Conservation (phyloP, 2,113 vertebrate species). For the Dendrocopos noguchii region DNA sequence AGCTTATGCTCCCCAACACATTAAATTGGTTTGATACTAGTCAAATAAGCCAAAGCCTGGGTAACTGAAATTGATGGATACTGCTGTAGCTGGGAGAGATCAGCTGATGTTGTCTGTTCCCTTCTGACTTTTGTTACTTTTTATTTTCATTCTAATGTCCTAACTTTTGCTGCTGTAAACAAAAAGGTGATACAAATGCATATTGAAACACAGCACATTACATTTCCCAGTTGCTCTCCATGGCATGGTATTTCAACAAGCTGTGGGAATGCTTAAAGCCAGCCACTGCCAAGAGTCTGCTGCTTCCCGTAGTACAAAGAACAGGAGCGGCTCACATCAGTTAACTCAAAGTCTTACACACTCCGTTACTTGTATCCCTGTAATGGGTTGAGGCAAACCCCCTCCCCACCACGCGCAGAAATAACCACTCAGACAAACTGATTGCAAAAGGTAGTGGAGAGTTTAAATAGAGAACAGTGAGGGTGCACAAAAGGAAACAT, state of each 20-base stretch:
- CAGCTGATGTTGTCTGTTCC: not conserved
- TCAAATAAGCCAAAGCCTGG: not conserved
- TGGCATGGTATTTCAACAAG: not conserved
- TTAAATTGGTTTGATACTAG: not conserved
- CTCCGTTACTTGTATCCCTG: not conserved
- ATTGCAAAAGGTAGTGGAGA: too few species aligned
- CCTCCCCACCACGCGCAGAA: too few species aligned
- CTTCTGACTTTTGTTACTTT: not conserved
- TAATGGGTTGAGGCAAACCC: too few species aligned
- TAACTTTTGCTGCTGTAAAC: not conserved
- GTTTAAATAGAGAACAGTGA: too few species aligned
- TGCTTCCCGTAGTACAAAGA: not conserved
- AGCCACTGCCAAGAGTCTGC: not conserved
- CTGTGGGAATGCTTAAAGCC: not conserved
- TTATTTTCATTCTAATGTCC: not conserved
- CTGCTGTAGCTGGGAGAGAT: not conserved
- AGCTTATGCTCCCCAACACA: not conserved
- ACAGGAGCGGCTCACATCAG: not conserved
- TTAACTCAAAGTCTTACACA: not conserved
- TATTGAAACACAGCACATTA: not conserved
- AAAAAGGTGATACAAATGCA: not conserved
- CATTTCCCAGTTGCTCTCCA: not conserved
- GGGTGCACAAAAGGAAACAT: too few species aligned
- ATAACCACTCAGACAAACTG: too few species aligned
- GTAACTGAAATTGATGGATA: not conserved